Evolutionary conservation across 2,797 vertebrate species (phyloP), one percentile per base, ranked within the genome.

Genomic region (Halcyon smyrnensis): DNA sequence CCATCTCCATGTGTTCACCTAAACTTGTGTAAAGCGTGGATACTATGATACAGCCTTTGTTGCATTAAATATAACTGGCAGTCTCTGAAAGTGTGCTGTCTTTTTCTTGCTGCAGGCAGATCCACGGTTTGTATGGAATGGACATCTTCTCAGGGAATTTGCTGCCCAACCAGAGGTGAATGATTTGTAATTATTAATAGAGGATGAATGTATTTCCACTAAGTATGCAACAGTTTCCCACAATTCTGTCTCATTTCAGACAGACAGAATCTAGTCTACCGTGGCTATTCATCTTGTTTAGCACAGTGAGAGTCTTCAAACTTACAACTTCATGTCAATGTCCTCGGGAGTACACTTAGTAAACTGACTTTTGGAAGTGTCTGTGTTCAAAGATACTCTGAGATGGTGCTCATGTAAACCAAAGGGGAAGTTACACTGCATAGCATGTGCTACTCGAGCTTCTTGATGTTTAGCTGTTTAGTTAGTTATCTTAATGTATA

Each of bases 101-200:
- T 82, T 75, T 83, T 75, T 83, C 84, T 90, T 95, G 56, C 76
- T 95, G 53, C 93, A 99, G 99, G 99, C 99, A 82, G 99, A 99
- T 97, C 99, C 99, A 89, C 98, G 99, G 39, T 99, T 99, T 95
- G 99, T 99, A 7, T 99, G 99, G 99, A 99, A 99, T 9, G 98
- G 99, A 20, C 98, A 99, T 91, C 98, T 99, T 84, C 97, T 99
- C 65, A 98, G 99, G 96, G 99, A 99, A 81, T 98, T 99, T 97
- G 97, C 98, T 69, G 98, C 99, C 67, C 99, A 99, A 90, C 99
- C 99, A 36, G 99, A 99, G 99, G 99, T 99, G 96, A 98, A 8
- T 2, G 36, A 21, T n/a, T 48, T 5, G 17, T 50, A 64, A n/a
- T 45, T 2, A 19, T 36, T 89, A 54, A 69, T 46, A 79, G n/a